Percentiles rank a stretch among this genome's conserved stretches.
These are phyloP conservation scores for Phoxinus phoxinus DNA, from an alignment of 2,113 vertebrate species.

Conservation along the genomic window DNA sequence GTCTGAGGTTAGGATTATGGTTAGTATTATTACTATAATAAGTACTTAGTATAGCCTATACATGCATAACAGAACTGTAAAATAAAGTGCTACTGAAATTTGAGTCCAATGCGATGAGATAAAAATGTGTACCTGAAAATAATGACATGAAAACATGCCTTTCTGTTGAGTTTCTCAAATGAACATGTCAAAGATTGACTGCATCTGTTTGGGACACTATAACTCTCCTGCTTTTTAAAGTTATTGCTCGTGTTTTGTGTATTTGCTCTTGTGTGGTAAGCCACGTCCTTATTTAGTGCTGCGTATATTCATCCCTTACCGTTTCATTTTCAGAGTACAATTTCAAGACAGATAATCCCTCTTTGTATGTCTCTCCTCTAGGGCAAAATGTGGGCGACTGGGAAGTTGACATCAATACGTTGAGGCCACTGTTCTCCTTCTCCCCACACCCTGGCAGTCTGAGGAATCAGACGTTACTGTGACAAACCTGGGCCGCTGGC, in stretches of 20 bases:
- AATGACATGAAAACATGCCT: neutral
- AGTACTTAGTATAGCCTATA: neutral
- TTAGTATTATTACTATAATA: neutral
- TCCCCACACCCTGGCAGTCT: slow-evolving; percentile 75
- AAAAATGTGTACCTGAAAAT: neutral
- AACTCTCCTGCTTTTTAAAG: neutral
- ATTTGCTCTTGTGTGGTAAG: slow-evolving; percentile 1
- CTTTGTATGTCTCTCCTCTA: slow-evolving; percentile 74
- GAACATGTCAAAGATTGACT: neutral
- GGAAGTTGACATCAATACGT: slow-evolving; percentile 84
- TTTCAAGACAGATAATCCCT: slow-evolving; percentile 48
- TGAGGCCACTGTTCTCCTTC: slow-evolving; percentile 80
- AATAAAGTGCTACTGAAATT: neutral
- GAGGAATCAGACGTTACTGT: slow-evolving; percentile 79
- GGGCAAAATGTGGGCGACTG: slow-evolving; percentile 91
- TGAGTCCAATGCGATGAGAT: neutral
- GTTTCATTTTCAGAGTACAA: slow-evolving; percentile 11
- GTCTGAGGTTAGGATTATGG: neutral
- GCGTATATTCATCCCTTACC: neutral
- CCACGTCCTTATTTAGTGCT: neutral
- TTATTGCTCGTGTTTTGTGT: neutral
- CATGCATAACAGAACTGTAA: neutral
- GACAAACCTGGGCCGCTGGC: slow-evolving; percentile 89
- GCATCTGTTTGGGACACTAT: neutral
- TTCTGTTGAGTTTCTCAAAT: neutral